A percentile compares a stretch with the other conserved stretches of the same genome.
phyloP scores from a whole-genome alignment of 1,140 invertebrate genomes.

The Popillia japonica region DNA sequence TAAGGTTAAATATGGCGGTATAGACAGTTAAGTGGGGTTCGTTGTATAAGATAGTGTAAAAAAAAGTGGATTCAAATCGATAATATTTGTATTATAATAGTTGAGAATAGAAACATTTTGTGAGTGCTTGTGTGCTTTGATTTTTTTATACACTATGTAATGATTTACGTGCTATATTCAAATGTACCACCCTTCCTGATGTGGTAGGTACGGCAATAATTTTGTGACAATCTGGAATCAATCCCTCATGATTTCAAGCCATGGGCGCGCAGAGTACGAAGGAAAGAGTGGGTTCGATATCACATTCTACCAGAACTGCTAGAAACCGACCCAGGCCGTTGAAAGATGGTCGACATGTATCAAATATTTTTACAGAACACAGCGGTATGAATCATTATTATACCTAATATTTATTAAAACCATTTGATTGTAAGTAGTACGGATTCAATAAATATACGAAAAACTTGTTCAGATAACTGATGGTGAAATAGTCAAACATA shows the following conservation, averaged over 20 bases:
- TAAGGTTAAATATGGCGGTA: slow-evolving; percentile 53
- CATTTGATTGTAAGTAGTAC: background rate
- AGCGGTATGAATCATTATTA: slow-evolving; percentile 71
- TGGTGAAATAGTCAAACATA: no score
- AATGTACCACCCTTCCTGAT: slow-evolving; percentile 44
- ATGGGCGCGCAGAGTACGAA: slow-evolving; percentile 93
- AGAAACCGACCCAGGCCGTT: slow-evolving; percentile 74
- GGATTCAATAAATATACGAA: background rate
- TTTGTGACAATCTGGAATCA: slow-evolving; percentile 52
- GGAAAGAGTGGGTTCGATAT: slow-evolving; percentile 75
- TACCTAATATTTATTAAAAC: slow-evolving; percentile 14
- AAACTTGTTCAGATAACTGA: background rate
- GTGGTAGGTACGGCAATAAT: slow-evolving; percentile 46
- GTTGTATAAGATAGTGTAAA: slow-evolving; percentile 39
- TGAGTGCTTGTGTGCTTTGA: slow-evolving; percentile 16
- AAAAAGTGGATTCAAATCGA: slow-evolving; percentile 28
- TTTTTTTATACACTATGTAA: slow-evolving; percentile 26
- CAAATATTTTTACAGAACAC: slow-evolving; percentile 91
- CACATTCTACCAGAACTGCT: slow-evolving; percentile 70
- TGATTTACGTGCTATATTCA: slow-evolving; percentile 21
- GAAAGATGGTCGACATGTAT: slow-evolving; percentile 80
- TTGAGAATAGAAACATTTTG: background rate
- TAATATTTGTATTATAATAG: slow-evolving; percentile 30
- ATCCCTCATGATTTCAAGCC: slow-evolving; percentile 49
- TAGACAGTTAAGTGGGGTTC: slow-evolving; percentile 50